Evolutionary conservation across 2,888 invertebrate genomes (phyloP), one percentile per base, ranked within the genome.

Genomic region (Portevinia maculata): DNA sequence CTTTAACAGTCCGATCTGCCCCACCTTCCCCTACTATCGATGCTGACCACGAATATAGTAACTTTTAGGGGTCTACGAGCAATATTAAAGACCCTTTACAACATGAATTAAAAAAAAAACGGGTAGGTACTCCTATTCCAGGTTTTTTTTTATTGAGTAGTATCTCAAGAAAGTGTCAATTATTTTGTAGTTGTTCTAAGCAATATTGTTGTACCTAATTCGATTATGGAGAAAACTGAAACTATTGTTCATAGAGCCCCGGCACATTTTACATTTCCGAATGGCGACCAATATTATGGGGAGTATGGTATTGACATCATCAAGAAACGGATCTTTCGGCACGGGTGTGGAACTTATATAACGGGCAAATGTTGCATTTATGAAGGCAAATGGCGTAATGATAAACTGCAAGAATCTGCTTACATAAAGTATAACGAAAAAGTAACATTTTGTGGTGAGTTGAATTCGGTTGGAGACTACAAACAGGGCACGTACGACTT

Each of bases 231-330:
- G 11, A 57, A 0, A 1, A n/a, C 8, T 3, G 8, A n/a, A 0
- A 3, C 19, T 44, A 3, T 65, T 1, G 13, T 52, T 9, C 6
- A 32, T 8, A 9, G 52, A n/a, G 3, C n/a, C 0, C 15, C 6
- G 6, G 39, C 11, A 9, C 73, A 74, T 57, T 74, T 74, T 15
- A 64, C 19, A 34, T 74, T 46, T 13, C 7, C 64, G 15, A 74
- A 74, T 21, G 73, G 73, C 28, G 46, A 64, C 8, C 73, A 74
- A 48, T 74, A 74, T 17, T 64, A 48, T 39, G 73, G 64, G n/a
- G 64, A 64, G 6, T 74, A 64, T 8, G 37, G 28, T 8, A 15
- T 57, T 11, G 55, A 74, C 28, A 2, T 32, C 0, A 11, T 3
- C 1, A 11, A 15, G 13, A 62, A 15, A 30, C 13, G 13, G 3